These are phyloP conservation scores for Paramuricea clavata DNA, from an alignment of 92 coral and sea anemone species.

Conservation along the genomic window DNA sequence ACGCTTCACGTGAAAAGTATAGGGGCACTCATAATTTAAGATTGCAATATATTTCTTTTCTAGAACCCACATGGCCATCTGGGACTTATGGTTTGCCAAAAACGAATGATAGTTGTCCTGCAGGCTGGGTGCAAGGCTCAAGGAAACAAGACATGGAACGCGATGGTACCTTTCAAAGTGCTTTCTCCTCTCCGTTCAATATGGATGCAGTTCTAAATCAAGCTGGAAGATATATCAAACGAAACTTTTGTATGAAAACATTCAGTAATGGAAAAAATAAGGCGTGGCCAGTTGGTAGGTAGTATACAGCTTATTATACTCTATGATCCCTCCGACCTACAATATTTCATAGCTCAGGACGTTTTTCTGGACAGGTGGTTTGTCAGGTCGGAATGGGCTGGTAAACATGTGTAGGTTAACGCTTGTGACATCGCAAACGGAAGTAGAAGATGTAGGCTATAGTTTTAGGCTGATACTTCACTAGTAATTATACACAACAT, in stretches of 20 bases:
- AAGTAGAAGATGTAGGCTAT: too few relatives aligned
- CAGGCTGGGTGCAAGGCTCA: constrained; percentile 62
- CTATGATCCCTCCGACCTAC: background rate
- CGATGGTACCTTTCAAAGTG: background rate
- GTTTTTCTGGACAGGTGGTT: too few relatives aligned
- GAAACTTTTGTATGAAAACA: constrained; percentile 68
- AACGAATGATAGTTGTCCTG: constrained; percentile 65
- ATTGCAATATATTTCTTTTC: background rate
- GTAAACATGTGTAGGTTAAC: too few relatives aligned
- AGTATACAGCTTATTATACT: background rate
- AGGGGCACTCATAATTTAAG: background rate
- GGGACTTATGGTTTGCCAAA: constrained; percentile 74
- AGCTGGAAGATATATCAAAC: constrained; percentile 29
- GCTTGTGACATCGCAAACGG: too few relatives aligned
- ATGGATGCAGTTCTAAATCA: constrained; percentile 42
- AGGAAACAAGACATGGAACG: constrained; percentile 66
- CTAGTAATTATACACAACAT: too few relatives aligned
- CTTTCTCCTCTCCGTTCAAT: constrained; percentile 25
- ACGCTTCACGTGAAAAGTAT: background rate
- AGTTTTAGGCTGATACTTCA: too few relatives aligned
- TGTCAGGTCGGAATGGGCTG: too few relatives aligned
- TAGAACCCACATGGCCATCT: constrained; percentile 55
- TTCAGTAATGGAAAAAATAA: background rate
- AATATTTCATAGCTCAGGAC: too few relatives aligned
- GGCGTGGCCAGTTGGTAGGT: constrained; percentile 59